These are phyloP conservation scores for Polymixis flavicincta DNA, from an alignment of 2,888 invertebrate species.

Conservation along the genomic window DNA sequence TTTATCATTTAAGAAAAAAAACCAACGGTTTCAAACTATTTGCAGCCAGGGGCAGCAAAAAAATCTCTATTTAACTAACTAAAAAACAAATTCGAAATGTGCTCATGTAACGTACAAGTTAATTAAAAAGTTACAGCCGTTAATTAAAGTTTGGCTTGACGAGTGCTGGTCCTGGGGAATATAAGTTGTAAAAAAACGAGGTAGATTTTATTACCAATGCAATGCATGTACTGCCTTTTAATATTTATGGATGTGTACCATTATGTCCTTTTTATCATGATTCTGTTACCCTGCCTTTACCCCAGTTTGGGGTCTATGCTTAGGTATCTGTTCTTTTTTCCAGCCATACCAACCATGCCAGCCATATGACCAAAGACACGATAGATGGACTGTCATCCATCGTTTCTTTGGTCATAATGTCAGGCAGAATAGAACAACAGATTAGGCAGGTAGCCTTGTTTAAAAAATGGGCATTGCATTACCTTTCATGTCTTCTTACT, in stretches of 20 bases:
- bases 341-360: background rate
- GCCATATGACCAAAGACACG: too few species aligned
- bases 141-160: constrained; percentile 41
- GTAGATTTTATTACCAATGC: constrained; percentile 14
- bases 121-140: constrained; percentile 30
- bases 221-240: constrained; percentile 30
- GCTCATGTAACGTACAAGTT: constrained; percentile 36
- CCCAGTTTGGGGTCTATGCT: background rate
- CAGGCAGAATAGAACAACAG: background rate
- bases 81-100: constrained; percentile 33
- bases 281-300: background rate
- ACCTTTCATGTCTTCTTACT: background rate
- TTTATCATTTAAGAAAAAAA: too few species aligned
- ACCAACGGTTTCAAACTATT: constrained; percentile 2
- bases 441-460: background rate
- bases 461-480: background rate
- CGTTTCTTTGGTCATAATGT: background rate
- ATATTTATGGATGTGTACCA: constrained; percentile 11
- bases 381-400: background rate
- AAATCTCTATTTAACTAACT: constrained; percentile 5
- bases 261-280: background rate
- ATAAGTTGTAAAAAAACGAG: constrained; percentile 23
- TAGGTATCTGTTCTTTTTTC: background rate
- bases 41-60: background rate
- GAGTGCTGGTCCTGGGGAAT: constrained; percentile 28